Conservation (phyloP, 2,113 vertebrate species). For the Dolichotis patagonum region DNA sequence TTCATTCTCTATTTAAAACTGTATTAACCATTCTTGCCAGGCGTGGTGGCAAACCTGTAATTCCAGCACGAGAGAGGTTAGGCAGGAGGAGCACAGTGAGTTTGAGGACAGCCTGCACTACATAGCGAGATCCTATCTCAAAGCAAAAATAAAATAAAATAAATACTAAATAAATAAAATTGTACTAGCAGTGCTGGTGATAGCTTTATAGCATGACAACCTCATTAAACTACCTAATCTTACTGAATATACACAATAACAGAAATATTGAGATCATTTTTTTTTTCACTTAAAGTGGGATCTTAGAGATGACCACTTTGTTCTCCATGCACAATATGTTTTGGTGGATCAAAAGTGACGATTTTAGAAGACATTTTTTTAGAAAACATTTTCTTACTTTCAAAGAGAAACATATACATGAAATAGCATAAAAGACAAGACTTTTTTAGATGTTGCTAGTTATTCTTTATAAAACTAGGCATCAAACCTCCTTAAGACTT, state of each 20-base stretch:
- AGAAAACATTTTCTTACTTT: constrained; percentile 26
- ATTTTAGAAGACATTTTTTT: constrained; percentile 39
- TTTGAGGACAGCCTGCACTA: neutral
- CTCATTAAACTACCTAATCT: neutral
- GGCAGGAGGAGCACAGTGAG: neutral
- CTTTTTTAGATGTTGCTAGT: constrained; percentile 1
- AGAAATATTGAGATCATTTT: neutral
- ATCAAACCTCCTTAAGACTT: neutral
- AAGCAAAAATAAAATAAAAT: neutral
- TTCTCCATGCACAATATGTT: constrained; percentile 16
- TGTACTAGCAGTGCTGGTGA: neutral
- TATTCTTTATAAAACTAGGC: constrained; percentile 7
- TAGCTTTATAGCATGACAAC: neutral
- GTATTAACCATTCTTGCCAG: neutral
- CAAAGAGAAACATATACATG: neutral
- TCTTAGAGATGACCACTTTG: neutral
- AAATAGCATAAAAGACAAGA: neutral
- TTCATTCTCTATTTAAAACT: neutral
- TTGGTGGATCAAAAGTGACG: neutral
- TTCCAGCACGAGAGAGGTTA: neutral
- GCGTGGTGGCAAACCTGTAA: too few relatives aligned
- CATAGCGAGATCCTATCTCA: neutral
- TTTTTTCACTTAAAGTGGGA: constrained; percentile 15
- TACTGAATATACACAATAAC: constrained; percentile 1
- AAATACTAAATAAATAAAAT: neutral